Conservation (phyloP, 2,888 invertebrate species). For the Dicycla oo region DNA sequence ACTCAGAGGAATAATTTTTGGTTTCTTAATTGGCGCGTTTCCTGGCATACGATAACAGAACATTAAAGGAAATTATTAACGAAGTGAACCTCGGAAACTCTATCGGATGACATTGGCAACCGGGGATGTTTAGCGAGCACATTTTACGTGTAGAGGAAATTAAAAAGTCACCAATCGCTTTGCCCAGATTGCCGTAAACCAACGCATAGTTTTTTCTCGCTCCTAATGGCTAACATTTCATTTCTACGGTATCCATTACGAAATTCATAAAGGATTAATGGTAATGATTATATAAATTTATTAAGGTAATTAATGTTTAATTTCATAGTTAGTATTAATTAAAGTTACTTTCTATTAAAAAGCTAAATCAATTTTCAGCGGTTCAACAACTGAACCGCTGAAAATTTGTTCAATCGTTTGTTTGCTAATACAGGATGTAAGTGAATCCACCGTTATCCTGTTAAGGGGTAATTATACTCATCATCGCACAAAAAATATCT, state of each 20-base stretch:
- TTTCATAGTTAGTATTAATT: neutral
- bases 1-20: constrained; percentile 60
- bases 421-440: no score
- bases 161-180: constrained; percentile 58
- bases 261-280: neutral
- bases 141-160: constrained; percentile 60
- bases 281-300: no score
- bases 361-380: neutral
- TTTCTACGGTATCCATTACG: neutral
- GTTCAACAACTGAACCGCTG: no score
- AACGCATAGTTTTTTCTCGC: constrained; percentile 24
- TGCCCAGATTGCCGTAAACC: constrained; percentile 34
- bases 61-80: constrained; percentile 66
- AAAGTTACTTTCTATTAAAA: neutral
- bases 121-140: constrained; percentile 53
- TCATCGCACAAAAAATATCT: no score
- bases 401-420: no score
- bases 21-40: constrained; percentile 62
- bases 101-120: constrained; percentile 63
- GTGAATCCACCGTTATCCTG: no score
- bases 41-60: constrained; percentile 54
- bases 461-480: no score
- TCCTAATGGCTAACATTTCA: neutral
- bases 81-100: constrained; percentile 61
- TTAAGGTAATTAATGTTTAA: no score